These are phyloP conservation scores for Macaria liturata DNA, from an alignment of 2,888 invertebrate species.

Conservation along the genomic window DNA sequence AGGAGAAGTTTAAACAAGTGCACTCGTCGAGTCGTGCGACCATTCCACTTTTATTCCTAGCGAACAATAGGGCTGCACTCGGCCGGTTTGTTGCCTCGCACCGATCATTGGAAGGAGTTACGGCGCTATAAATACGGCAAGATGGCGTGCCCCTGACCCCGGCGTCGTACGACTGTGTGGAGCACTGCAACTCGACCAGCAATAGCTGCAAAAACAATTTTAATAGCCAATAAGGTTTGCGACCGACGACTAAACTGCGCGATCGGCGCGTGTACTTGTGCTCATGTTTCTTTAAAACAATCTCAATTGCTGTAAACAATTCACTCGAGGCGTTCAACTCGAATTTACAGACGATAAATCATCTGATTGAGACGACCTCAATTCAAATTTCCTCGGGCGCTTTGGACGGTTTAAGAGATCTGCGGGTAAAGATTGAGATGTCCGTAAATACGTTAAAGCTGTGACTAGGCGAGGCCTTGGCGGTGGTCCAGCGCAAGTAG, in stretches of 20 bases:
- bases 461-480: slow-evolving; percentile 64
- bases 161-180: slow-evolving; percentile 38
- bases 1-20: slow-evolving; percentile 65
- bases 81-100: slow-evolving; percentile 63
- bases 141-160: slow-evolving; percentile 73
- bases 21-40: slow-evolving; percentile 55
- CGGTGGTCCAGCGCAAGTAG: slow-evolving; percentile 70
- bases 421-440: slow-evolving; percentile 44
- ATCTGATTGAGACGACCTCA: slow-evolving; percentile 37
- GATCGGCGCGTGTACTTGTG: slow-evolving; percentile 15
- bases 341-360: slow-evolving; percentile 38
- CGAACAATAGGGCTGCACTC: slow-evolving; percentile 73
- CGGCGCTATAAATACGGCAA: slow-evolving; percentile 76
- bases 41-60: slow-evolving; percentile 71
- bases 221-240: slow-evolving; percentile 21
- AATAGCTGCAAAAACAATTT: slow-evolving; percentile 25
- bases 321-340: slow-evolving; percentile 35
- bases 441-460: slow-evolving; percentile 51
- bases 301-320: slow-evolving; percentile 35
- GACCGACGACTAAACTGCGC: slow-evolving; percentile 25
- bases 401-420: slow-evolving; percentile 36
- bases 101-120: slow-evolving; percentile 75
- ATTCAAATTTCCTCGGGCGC: slow-evolving; percentile 24
- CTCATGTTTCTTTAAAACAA: slow-evolving; percentile 33
- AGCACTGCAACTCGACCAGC: slow-evolving; percentile 29